Percentiles rank a stretch among this genome's conserved stretches.
Conservation (phyloP, 2,113 vertebrate species). For the Aptenodytes forsteri region DNA sequence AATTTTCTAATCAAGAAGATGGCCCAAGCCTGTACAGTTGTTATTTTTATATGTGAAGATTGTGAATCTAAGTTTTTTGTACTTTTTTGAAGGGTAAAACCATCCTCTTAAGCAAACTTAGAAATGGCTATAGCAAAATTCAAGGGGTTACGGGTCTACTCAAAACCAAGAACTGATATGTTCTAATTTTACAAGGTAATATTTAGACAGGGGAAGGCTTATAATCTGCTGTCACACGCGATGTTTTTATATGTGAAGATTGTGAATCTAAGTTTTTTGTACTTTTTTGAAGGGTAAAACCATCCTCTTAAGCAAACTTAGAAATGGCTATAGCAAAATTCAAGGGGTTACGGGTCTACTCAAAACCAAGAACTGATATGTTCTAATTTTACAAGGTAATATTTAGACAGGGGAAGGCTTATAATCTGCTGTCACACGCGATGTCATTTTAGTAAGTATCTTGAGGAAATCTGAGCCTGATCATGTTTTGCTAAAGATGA, state of each 20-base stretch:
- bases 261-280: neutral
- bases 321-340: neutral
- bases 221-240: accelerated
- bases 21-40: neutral
- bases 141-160: neutral
- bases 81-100: neutral
- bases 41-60: neutral
- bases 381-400: neutral
- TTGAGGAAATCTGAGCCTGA: neutral
- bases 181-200: neutral
- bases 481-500: neutral
- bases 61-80: neutral
- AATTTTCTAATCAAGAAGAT: neutral
- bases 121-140: neutral
- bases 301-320: neutral
- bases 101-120: neutral
- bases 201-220: neutral
- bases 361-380: neutral
- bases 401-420: neutral
- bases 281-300: neutral
- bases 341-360: neutral
- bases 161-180: neutral
- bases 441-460: neutral
- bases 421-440: accelerated
- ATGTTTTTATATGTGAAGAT: no score